phyloP scores from a whole-genome alignment of 2,888 invertebrate species.

The Hirtodrosophila cameraria region DNA sequence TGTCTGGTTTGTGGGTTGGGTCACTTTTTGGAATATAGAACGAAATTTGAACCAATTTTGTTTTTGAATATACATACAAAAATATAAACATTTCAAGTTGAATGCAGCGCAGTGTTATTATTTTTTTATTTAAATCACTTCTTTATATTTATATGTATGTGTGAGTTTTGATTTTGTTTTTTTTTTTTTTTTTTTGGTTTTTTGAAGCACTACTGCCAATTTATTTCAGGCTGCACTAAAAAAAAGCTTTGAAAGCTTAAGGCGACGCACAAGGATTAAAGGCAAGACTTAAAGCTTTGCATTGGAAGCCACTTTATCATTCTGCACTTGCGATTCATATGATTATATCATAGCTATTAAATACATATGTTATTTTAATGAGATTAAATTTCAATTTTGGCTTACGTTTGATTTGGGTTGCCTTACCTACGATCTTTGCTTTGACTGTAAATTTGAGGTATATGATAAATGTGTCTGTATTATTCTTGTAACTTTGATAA shows the following conservation, averaged over 20 bases:
- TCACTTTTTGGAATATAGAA: slow-evolving; percentile 78
- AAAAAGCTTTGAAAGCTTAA: slow-evolving; percentile 63
- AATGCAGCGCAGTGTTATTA: slow-evolving; percentile 61
- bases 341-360: slow-evolving; percentile 31
- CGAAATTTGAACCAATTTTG: slow-evolving; percentile 80
- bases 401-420: slow-evolving; percentile 50
- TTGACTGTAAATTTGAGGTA: slow-evolving; percentile 57
- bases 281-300: slow-evolving; percentile 70
- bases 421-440: slow-evolving; percentile 61
- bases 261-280: slow-evolving; percentile 35
- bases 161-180: slow-evolving; percentile 7
- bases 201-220: slow-evolving; percentile 72
- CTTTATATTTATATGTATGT: slow-evolving; percentile 36
- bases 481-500: slow-evolving; percentile 9
- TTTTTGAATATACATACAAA: slow-evolving; percentile 52
- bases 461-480: slow-evolving; percentile 34
- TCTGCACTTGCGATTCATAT: slow-evolving; percentile 47
- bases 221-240: slow-evolving; percentile 54
- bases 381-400: slow-evolving; percentile 30
- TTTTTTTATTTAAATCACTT: slow-evolving; percentile 24
- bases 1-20: slow-evolving; percentile 36
- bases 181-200: slow-evolving; percentile 21
- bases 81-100: slow-evolving; percentile 63
- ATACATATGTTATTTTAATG: slow-evolving; percentile 25
- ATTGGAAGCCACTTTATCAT: slow-evolving; percentile 53